Percentiles rank a stretch among this genome's conserved stretches.
phyloP scores from a whole-genome alignment of 2,888 invertebrate species.

The Lydus trimaculatus region DNA sequence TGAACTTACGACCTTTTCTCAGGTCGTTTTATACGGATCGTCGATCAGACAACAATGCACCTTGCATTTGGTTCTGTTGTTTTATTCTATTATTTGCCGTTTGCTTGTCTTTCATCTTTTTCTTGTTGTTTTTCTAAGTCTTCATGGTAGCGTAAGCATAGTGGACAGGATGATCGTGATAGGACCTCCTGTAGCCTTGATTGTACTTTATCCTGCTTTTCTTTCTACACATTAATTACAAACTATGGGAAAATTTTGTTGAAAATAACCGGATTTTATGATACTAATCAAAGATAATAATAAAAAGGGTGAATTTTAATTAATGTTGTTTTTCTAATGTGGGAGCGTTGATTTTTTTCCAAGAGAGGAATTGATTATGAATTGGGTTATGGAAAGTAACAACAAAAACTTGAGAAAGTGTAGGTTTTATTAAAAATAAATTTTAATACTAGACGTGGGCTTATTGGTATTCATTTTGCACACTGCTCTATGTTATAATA shows the following conservation, averaged over 20 bases:
- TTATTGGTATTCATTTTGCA: constrained; percentile 11
- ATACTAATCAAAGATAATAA: not conserved
- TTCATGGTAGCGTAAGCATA: constrained; percentile 44
- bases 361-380: not conserved
- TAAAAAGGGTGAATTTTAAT: constrained; percentile 1
- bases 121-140: constrained; percentile 29
- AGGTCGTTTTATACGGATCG: constrained; percentile 46
- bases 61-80: constrained; percentile 16
- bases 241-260: constrained; percentile 28
- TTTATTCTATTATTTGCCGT: constrained; percentile 3
- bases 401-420: not conserved
- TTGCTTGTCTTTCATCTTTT: not conserved
- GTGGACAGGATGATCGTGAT: constrained; percentile 39
- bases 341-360: not conserved
- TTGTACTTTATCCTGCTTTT: constrained; percentile 20
- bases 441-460: constrained; percentile 1
- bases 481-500: constrained; percentile 9
- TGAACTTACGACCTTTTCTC: constrained; percentile 42
- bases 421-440: not conserved
- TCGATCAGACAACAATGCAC: constrained; percentile 52
- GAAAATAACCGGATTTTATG: not conserved
- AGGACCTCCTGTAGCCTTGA: constrained; percentile 20
- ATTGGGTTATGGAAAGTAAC: not conserved
- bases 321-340: not conserved
- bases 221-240: constrained; percentile 24